Evolutionary conservation across 1,140 invertebrate species (phyloP).

Genomic region (Calephelis virginiensis): DNA sequence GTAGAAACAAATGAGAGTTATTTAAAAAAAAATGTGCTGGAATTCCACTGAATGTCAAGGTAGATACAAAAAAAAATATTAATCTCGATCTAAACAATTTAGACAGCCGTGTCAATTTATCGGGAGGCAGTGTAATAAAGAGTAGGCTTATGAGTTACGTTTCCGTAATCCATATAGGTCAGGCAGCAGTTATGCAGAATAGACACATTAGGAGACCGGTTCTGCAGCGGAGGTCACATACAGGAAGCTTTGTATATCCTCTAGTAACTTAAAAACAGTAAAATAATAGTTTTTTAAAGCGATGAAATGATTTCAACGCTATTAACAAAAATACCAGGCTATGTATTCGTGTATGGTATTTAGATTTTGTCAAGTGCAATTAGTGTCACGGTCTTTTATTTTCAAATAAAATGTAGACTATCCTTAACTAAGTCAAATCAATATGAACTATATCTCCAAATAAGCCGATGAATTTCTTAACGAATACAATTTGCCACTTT

Average conservation of each 20-base stretch:
- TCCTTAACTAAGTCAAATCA: too few relatives aligned
- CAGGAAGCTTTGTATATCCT: constrained; percentile 29
- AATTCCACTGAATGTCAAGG: too few relatives aligned
- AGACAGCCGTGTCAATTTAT: too few relatives aligned
- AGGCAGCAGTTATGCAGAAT: constrained; percentile 28
- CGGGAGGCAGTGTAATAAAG: constrained; percentile 9
- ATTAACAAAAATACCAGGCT: not conserved
- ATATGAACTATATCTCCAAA: too few relatives aligned
- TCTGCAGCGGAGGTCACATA: constrained; percentile 37
- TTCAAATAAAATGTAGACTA: too few relatives aligned
- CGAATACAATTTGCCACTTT: too few relatives aligned
- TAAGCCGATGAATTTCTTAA: too few relatives aligned
- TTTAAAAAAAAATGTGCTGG: too few relatives aligned
- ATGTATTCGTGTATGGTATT: not conserved
- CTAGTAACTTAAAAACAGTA: not conserved
- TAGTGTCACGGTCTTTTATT: not conserved
- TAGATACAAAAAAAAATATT: too few relatives aligned
- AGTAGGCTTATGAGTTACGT: constrained; percentile 21
- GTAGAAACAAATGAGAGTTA: too few relatives aligned
- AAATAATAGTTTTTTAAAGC: constrained; percentile 9
- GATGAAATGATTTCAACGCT: not conserved
- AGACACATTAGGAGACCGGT: constrained; percentile 27
- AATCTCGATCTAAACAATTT: too few relatives aligned
- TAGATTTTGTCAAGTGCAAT: not conserved
- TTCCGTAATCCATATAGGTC: constrained; percentile 33